Conservation (phyloP, 2,888 invertebrate genomes). For the Muschampia plurimacula region DNA sequence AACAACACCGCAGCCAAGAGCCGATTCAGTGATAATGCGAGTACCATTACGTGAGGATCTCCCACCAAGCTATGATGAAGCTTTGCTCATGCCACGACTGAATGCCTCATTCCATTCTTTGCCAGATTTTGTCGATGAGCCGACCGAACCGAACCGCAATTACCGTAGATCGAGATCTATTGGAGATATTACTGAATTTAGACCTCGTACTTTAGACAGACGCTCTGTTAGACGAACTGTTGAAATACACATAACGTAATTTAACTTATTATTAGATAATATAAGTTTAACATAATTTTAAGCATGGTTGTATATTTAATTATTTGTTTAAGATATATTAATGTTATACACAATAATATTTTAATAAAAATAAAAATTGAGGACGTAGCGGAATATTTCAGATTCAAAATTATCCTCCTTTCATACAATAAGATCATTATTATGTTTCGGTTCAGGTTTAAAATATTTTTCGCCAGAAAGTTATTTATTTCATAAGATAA, state of each 20-base stretch:
- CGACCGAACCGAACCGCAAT: constrained; percentile 49
- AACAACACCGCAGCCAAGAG: constrained; percentile 54
- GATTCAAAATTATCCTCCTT: too few species aligned
- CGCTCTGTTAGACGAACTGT: constrained; percentile 74
- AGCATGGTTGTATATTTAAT: neutral
- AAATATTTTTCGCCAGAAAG: too few species aligned
- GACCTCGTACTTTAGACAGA: constrained; percentile 66
- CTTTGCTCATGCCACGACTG: constrained; percentile 89
- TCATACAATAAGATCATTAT: too few species aligned
- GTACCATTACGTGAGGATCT: constrained; percentile 71
- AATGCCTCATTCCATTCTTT: constrained; percentile 87
- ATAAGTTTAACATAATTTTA: neutral
- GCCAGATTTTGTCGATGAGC: constrained; percentile 75
- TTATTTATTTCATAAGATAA: too few species aligned
- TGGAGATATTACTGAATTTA: constrained; percentile 72
- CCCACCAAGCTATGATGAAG: constrained; percentile 92
- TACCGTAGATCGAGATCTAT: constrained; percentile 78
- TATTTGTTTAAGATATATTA: neutral
- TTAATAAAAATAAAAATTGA: too few species aligned
- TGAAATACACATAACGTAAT: constrained; percentile 58
- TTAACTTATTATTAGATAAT: neutral
- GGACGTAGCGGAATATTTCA: too few species aligned
- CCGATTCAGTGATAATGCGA: constrained; percentile 66
- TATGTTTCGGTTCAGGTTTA: too few species aligned
- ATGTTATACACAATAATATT: too few species aligned